These are phyloP conservation scores for Pachypanchax playfairii DNA, from an alignment of 2,113 vertebrate species.

Conservation along the genomic window DNA sequence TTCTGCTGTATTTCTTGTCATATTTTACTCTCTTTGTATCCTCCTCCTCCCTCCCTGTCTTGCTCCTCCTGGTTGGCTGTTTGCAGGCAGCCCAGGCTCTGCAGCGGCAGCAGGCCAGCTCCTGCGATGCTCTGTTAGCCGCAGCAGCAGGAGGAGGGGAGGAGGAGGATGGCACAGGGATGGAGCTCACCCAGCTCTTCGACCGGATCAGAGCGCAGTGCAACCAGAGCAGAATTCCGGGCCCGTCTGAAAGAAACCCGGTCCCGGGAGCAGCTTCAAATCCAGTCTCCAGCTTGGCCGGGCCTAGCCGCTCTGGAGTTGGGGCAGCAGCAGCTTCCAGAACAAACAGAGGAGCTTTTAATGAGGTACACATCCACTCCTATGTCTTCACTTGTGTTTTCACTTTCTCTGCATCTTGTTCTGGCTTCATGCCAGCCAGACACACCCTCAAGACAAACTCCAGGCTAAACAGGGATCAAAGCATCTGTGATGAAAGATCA, in stretches of 20 bases:
- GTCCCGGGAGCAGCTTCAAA: constrained; percentile 40
- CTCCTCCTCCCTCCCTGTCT: constrained; percentile 10
- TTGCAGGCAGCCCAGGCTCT: constrained; percentile 81
- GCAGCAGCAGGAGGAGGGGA: constrained; percentile 75
- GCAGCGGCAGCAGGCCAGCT: constrained; percentile 77
- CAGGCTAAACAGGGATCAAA: not conserved
- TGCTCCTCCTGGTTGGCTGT: constrained; percentile 50
- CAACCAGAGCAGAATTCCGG: constrained; percentile 65
- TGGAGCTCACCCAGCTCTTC: constrained; percentile 91
- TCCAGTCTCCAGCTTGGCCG: constrained; percentile 43
- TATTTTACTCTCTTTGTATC: not conserved
- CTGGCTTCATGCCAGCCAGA: constrained; percentile 49
- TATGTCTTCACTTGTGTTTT: constrained; percentile 10
- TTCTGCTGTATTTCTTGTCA: constrained; percentile 7
- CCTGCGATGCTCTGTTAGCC: constrained; percentile 69
- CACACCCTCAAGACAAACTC: constrained; percentile 58
- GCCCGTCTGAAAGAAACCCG: constrained; percentile 29
- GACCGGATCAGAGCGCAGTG: constrained; percentile 86
- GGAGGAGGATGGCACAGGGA: constrained; percentile 92
- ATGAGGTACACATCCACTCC: constrained; percentile 65
- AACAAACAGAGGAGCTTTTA: constrained; percentile 54
- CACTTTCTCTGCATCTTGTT: constrained; percentile 14
- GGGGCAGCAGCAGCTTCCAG: constrained; percentile 48
- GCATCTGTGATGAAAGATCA: constrained; percentile 8
- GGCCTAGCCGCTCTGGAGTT: constrained; percentile 48